A percentile compares a stretch with the other conserved stretches of the same genome.
phyloP scores from a whole-genome alignment of 2,797 vertebrate genomes.

The Eulemur mongoz region DNA sequence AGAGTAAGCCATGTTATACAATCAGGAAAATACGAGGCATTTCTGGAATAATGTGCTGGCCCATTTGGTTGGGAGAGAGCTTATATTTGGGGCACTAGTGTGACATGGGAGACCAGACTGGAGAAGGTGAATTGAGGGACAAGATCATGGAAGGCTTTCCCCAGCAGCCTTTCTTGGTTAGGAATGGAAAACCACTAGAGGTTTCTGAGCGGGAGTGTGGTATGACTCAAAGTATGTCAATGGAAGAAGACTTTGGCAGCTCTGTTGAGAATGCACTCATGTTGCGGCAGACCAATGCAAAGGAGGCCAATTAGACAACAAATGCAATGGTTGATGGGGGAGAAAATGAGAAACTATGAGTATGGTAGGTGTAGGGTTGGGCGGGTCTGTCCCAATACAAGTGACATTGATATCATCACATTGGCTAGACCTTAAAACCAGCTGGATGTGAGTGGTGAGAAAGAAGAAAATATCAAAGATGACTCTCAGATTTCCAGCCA shows the following conservation, averaged over 20 bases:
- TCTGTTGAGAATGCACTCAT: neutral
- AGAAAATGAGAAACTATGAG: neutral
- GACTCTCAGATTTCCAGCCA: neutral
- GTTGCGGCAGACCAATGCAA: neutral
- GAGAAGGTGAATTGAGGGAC: constrained; percentile 20
- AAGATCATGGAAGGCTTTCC: neutral
- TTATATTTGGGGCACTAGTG: neutral
- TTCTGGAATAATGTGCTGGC: neutral
- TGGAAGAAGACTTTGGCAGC: neutral
- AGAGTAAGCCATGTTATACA: neutral
- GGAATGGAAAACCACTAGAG: constrained; percentile 31
- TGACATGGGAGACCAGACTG: neutral
- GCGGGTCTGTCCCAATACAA: neutral
- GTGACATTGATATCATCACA: neutral
- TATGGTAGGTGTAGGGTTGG: neutral
- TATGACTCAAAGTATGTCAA: neutral
- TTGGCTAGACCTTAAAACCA: neutral
- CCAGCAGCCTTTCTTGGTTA: neutral
- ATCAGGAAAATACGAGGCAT: neutral
- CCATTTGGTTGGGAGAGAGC: neutral
- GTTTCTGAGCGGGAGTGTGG: neutral
- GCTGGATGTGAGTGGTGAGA: neutral
- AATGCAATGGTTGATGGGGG: neutral
- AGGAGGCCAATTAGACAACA: neutral
- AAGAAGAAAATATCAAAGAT: neutral